phyloP scores from a whole-genome alignment of 2,797 vertebrate genomes.

The Sebastes kiyomatsui region DNA sequence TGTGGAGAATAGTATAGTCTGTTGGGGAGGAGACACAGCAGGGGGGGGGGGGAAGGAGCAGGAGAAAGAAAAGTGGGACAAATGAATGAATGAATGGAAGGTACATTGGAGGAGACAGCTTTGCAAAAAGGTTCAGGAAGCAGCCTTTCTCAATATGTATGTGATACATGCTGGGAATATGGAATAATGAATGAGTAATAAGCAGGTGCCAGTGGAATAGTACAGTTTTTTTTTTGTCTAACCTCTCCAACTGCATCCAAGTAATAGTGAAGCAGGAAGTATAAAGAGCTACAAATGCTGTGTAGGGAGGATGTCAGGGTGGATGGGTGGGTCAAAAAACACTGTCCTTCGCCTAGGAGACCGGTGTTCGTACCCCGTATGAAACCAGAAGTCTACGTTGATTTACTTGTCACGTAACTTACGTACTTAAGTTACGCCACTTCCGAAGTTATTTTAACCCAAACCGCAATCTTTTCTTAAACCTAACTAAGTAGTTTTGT shows the following conservation, averaged over 20 bases:
- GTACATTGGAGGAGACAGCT: constrained; percentile 13
- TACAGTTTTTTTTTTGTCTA: background rate
- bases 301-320: background rate
- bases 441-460: no score
- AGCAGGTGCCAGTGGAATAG: background rate
- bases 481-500: no score
- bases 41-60: background rate
- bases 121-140: constrained; percentile 9
- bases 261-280: background rate
- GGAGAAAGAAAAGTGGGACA: background rate
- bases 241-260: background rate
- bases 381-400: background rate
- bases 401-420: background rate
- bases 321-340: no score
- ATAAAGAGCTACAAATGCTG: background rate
- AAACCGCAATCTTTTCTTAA: no score
- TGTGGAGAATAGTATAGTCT: constrained; percentile 45
- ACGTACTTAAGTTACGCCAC: no score
- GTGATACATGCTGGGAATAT: constrained; percentile 17
- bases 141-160: constrained; percentile 11
- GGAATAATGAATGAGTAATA: constrained; percentile 34
- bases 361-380: fast-evolving
- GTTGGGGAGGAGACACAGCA: background rate
- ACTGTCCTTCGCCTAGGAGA: no score
- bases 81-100: constrained; percentile 10